Evolutionary conservation across 2,888 invertebrate genomes (phyloP), one percentile per base, ranked within the genome.

Genomic region (Megastigmus dorsalis): DNA sequence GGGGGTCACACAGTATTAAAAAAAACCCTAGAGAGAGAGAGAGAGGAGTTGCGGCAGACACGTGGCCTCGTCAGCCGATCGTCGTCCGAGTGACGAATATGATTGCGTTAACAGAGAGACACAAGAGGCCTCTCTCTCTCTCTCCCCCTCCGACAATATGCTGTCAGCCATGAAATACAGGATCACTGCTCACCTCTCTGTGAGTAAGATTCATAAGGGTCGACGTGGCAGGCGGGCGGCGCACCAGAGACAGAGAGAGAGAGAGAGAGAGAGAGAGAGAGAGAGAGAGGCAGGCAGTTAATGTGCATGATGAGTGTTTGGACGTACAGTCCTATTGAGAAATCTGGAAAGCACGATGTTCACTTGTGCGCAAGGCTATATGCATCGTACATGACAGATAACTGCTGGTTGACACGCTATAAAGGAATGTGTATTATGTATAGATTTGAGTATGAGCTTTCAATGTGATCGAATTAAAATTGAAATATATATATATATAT

Each of bases 121-220:
- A 60, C 52, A 60, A 66, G 70, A 70, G 70, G n/a, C n/a, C n/a
- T n/a, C n/a, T n/a, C n/a, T n/a, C n/a, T n/a, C n/a, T n/a, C n/a
- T n/a, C n/a, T n/a, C n/a, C n/a, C n/a, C 45, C 65, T 52, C 71
- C 69, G 69, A 79, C 81, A 76, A 80, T 80, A 79, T 78, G 79
- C 83, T 79, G 80, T 80, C 81, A 83, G 79, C 82, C 84, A 82
- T 84, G 82, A 84, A 84, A 84, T 83, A 78, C 80, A 69, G 78
- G 79, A 79, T 80, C 79, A 82, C 77, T 81, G 82, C 81, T 82
- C 81, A 81, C 80, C 82, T 83, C 74, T 79, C 80, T 78, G 79
- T 60, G 78, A 15, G 77, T 57, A 63, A 77, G 76, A 74, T 69
- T 59, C 36, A 52, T 59, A 78, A 81, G 83, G 82, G 81, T 80